phyloP scores from a whole-genome alignment of 2,888 invertebrate species.

The Trachelus iudaicus region DNA sequence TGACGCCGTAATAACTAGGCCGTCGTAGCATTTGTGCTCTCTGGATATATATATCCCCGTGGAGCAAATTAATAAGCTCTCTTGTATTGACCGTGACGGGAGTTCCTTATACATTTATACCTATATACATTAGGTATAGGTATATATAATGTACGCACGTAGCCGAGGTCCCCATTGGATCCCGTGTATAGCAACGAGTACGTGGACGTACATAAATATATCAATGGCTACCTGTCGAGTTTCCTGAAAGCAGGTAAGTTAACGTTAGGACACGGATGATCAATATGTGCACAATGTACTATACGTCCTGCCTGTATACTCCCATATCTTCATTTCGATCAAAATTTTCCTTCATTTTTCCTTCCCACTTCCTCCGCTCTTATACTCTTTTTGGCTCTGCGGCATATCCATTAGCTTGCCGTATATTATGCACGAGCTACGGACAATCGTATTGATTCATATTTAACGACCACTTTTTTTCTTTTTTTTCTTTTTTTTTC shows the following conservation, averaged over 20 bases:
- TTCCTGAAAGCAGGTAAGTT: neutral
- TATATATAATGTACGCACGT: neutral
- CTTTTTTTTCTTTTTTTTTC: neutral
- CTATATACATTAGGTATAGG: neutral
- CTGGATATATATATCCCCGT: neutral
- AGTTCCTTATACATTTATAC: neutral
- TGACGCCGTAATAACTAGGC: neutral
- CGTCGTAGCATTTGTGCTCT: neutral
- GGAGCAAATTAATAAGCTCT: conserved; percentile 1
- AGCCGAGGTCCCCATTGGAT: neutral
- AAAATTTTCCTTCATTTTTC: neutral
- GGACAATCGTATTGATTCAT: neutral
- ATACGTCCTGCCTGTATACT: neutral
- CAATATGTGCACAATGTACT: neutral
- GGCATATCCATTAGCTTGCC: neutral
- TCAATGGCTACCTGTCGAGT: neutral
- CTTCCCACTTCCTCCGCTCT: neutral
- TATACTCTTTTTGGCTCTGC: neutral
- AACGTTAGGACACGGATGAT: neutral
- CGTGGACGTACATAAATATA: conserved; percentile 4
- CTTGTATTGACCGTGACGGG: neutral
- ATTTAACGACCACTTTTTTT: neutral
- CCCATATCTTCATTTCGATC: neutral
- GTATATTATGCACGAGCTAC: neutral
- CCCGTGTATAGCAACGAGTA: neutral